Conservation (phyloP, 2,888 invertebrate species). For the Caenorhabditis panamensis region DNA sequence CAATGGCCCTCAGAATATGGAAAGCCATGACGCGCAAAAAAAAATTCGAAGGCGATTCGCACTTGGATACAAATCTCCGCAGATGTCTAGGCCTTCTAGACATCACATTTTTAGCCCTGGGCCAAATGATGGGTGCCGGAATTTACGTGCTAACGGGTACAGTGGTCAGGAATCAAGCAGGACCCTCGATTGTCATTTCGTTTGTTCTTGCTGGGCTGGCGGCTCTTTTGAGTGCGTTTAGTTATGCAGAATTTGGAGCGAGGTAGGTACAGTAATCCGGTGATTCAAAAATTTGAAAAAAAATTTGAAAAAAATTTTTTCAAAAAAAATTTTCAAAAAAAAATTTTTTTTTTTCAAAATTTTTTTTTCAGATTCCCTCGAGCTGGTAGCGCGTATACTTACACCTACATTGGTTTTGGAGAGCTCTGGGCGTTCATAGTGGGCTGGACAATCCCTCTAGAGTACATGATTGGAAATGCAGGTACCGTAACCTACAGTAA, state of each 20-base stretch:
- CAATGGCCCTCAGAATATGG: constrained; percentile 26
- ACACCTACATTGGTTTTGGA: constrained; percentile 95
- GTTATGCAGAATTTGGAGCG: constrained; percentile 84
- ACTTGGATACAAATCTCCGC: constrained; percentile 57
- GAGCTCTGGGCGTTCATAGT: constrained; percentile 93
- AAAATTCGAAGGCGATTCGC: constrained; percentile 45
- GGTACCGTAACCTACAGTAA: constrained; percentile 40
- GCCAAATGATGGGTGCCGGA: constrained; percentile 95
- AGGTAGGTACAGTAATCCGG: constrained; percentile 58
- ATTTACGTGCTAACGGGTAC: constrained; percentile 91
- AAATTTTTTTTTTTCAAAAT: no score
- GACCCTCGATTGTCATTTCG: constrained; percentile 91
- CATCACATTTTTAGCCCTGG: constrained; percentile 90
- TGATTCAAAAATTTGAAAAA: no score
- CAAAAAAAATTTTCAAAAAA: no score
- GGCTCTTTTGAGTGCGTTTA: constrained; percentile 88
- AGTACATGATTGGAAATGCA: constrained; percentile 87
- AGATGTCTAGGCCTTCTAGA: constrained; percentile 65
- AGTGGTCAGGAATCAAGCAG: constrained; percentile 89
- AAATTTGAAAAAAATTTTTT: no score
- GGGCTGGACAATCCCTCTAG: constrained; percentile 82
- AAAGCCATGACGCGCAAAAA: constrained; percentile 49
- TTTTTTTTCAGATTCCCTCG: constrained; percentile 86
- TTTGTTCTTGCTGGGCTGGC: constrained; percentile 90
- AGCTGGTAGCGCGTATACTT: constrained; percentile 87